phyloP scores from a whole-genome alignment of 2,797 vertebrate species.

The Microchirus variegatus region DNA sequence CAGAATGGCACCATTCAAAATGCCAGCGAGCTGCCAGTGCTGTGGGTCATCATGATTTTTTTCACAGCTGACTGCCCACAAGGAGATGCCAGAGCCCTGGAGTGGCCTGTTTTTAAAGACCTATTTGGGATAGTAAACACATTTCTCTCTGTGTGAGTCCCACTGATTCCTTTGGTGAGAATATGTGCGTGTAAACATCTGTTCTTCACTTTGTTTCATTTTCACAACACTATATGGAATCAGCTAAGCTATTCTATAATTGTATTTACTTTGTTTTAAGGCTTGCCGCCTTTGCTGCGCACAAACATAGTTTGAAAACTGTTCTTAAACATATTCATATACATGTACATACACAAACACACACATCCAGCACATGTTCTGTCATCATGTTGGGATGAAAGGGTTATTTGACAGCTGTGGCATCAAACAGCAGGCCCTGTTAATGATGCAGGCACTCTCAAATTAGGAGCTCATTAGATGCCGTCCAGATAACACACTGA shows the following conservation, averaged over 20 bases:
- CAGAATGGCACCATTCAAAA: constrained; percentile 24
- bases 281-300: neutral
- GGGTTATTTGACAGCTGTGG: constrained; percentile 60
- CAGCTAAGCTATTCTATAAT: no score
- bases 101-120: constrained; percentile 32
- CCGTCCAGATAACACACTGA: constrained; percentile 52
- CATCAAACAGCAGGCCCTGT: constrained; percentile 61
- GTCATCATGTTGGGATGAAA: constrained; percentile 51
- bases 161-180: neutral
- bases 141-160: constrained; percentile 11
- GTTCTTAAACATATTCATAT: neutral
- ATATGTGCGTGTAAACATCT: neutral
- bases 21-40: constrained; percentile 29
- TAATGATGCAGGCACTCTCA: constrained; percentile 63
- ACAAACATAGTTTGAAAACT: neutral
- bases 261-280: neutral
- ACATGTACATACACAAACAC: neutral
- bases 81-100: constrained; percentile 23
- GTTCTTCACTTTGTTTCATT: neutral
- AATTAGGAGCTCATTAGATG: constrained; percentile 71
- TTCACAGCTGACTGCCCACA: constrained; percentile 41
- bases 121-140: constrained; percentile 29
- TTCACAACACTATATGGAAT: neutral
- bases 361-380: constrained; percentile 7
- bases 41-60: constrained; percentile 32